These are phyloP conservation scores for Spongilla lacustris DNA, from an alignment of 37 sponge, comb jelly and placozoan species.

Conservation along the genomic window DNA sequence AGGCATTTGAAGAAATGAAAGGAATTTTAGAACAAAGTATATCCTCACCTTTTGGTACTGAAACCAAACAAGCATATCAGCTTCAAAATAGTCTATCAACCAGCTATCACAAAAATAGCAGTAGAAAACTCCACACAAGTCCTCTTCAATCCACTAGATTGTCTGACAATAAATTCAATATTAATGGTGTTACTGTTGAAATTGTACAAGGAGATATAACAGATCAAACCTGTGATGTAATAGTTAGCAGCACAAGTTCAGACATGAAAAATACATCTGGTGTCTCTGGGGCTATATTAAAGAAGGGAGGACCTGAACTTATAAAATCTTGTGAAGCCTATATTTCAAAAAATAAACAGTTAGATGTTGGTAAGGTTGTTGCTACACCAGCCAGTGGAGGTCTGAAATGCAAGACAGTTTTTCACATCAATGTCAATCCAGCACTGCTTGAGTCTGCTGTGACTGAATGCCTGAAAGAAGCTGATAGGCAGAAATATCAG, in stretches of 20 bases:
- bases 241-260: conserved; percentile 61
- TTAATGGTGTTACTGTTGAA: conserved; percentile 18
- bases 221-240: conserved; percentile 32
- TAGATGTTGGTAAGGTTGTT: conserved; percentile 43
- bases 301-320: conserved; percentile 57
- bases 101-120: too few relatives aligned
- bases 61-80: not conserved
- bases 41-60: not conserved
- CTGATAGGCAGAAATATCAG: conserved; percentile 5
- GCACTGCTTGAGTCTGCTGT: conserved; percentile 15
- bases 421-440: conserved; percentile 41
- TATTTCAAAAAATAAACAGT: not conserved
- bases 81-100: not conserved
- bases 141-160: not conserved
- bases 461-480: conserved; percentile 24
- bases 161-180: not conserved
- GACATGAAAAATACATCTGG: conserved; percentile 34
- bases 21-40: not conserved
- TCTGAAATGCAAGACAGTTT: conserved; percentile 41
- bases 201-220: conserved; percentile 64
- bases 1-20: not conserved
- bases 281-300: conserved; percentile 54
- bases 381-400: conserved; percentile 44
- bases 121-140: not conserved
- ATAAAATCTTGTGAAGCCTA: conserved; percentile 33